Conservation (phyloP, 2,888 invertebrate genomes). For the Choreutis nemorana region DNA sequence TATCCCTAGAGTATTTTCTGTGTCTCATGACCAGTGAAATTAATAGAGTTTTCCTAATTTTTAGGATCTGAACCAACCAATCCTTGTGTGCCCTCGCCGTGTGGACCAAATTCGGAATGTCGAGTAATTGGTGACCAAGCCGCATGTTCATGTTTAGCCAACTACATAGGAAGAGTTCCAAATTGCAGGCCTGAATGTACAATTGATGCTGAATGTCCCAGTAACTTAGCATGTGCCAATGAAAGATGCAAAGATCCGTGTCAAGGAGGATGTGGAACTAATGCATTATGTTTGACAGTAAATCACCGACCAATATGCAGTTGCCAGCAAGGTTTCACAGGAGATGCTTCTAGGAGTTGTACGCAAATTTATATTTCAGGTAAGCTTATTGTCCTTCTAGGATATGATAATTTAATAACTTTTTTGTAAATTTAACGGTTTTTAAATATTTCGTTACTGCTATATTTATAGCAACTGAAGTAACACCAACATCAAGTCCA, state of each 20-base stretch:
- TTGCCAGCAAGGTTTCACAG: conserved; percentile 83
- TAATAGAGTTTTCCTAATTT: background rate
- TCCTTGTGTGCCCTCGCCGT: conserved; percentile 83
- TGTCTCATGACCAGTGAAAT: background rate
- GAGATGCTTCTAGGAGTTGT: conserved; percentile 78
- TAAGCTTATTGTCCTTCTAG: conserved; percentile 19
- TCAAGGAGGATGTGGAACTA: conserved; percentile 77
- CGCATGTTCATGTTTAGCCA: conserved; percentile 83
- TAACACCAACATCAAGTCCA: conserved; percentile 73
- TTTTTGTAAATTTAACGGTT: conserved; percentile 1
- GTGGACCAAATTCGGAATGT: conserved; percentile 85
- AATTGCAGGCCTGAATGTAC: conserved; percentile 87
- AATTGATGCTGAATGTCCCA: conserved; percentile 81
- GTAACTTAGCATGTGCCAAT: conserved; percentile 81
- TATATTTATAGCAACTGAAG: conserved; percentile 68
- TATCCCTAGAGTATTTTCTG: background rate
- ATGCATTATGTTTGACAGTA: conserved; percentile 83
- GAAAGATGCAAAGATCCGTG: conserved; percentile 87
- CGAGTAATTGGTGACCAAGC: conserved; percentile 81
- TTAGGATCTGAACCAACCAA: conserved; percentile 37
- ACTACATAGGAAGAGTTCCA: conserved; percentile 85
- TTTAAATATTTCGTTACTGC: conserved; percentile 18
- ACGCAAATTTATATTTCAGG: conserved; percentile 59
- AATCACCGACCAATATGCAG: conserved; percentile 84
- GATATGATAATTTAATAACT: background rate